Percentiles rank a stretch among this genome's conserved stretches.
Evolutionary conservation across 2,113 vertebrate species (phyloP).

Genomic region (Protobothrops flavoviridis): DNA sequence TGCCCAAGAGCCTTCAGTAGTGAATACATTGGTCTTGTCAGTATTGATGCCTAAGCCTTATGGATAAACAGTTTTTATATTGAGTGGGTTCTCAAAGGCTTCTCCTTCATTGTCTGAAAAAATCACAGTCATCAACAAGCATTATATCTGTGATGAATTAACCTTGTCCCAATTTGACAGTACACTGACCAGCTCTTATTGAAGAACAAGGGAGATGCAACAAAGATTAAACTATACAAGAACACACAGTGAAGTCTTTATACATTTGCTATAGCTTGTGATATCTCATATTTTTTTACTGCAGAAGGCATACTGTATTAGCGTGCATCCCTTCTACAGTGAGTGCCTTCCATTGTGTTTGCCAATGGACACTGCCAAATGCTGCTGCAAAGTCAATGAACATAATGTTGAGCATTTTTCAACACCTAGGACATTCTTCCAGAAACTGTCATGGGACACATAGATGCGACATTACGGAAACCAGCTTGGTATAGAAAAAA

Average conservation of each 20-base stretch:
- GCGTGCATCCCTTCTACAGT: neutral
- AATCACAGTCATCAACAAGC: neutral
- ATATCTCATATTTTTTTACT: neutral
- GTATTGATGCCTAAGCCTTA: neutral
- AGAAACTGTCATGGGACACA: neutral
- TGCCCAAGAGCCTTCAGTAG: neutral
- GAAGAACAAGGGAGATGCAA: neutral
- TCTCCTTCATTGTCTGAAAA: neutral
- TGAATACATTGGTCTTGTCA: neutral
- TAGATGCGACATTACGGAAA: too few relatives aligned
- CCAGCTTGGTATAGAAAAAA: too few relatives aligned
- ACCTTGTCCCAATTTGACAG: neutral
- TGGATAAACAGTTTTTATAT: neutral
- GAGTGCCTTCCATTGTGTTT: neutral
- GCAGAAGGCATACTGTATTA: neutral
- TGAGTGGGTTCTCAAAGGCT: neutral
- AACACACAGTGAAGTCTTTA: neutral
- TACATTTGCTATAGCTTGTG: neutral
- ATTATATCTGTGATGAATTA: neutral
- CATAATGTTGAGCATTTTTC: neutral
- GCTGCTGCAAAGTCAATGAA: neutral
- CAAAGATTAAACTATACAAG: neutral
- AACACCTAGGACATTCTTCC: neutral
- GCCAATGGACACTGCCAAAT: neutral
- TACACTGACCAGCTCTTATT: neutral